A percentile compares a stretch with the other conserved stretches of the same genome.
Evolutionary conservation across 2,797 vertebrate genomes (phyloP).

Genomic region (Sebastolobus alascanus): DNA sequence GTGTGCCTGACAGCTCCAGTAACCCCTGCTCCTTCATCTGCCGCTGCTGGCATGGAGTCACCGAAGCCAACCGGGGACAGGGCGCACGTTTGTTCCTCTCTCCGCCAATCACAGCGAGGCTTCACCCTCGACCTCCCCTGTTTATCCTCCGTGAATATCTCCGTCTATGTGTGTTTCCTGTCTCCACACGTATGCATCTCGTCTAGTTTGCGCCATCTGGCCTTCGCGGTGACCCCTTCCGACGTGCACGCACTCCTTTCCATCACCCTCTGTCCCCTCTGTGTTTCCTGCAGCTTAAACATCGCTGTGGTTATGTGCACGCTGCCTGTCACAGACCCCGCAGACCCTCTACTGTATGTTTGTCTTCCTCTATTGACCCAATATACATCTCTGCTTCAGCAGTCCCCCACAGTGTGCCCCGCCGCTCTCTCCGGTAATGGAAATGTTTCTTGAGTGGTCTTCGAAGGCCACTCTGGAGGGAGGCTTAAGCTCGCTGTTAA

Average conservation of each 20-base stretch:
- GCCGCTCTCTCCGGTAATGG: slow-evolving; percentile 42
- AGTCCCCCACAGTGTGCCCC: slow-evolving; percentile 11
- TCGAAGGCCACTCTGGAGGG: slow-evolving; percentile 42
- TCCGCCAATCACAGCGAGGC: slow-evolving; percentile 53
- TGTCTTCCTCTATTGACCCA: slow-evolving; percentile 56
- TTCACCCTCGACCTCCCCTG: slow-evolving; percentile 10
- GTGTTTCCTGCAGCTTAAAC: slow-evolving; percentile 38
- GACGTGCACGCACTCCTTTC: neutral
- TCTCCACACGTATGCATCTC: slow-evolving; percentile 18
- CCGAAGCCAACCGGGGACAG: slow-evolving; percentile 43
- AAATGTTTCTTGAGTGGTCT: slow-evolving; percentile 57
- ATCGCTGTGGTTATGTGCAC: slow-evolving; percentile 13
- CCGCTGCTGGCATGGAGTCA: slow-evolving; percentile 50
- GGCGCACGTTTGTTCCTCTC: slow-evolving; percentile 56
- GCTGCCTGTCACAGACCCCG: slow-evolving; percentile 23
- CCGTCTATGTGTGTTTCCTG: slow-evolving; percentile 10
- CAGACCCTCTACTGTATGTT: slow-evolving; percentile 40
- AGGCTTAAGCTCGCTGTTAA: slow-evolving; percentile 25
- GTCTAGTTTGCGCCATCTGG: slow-evolving; percentile 8
- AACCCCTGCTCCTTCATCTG: slow-evolving; percentile 46
- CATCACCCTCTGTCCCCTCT: neutral
- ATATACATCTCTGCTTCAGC: slow-evolving; percentile 44
- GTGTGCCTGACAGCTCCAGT: slow-evolving; percentile 36
- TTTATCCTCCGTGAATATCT: slow-evolving; percentile 25
- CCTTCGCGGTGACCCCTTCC: slow-evolving; percentile 3